Conservation (phyloP, 2,113 vertebrate species). For the Scopus umbretta region DNA sequence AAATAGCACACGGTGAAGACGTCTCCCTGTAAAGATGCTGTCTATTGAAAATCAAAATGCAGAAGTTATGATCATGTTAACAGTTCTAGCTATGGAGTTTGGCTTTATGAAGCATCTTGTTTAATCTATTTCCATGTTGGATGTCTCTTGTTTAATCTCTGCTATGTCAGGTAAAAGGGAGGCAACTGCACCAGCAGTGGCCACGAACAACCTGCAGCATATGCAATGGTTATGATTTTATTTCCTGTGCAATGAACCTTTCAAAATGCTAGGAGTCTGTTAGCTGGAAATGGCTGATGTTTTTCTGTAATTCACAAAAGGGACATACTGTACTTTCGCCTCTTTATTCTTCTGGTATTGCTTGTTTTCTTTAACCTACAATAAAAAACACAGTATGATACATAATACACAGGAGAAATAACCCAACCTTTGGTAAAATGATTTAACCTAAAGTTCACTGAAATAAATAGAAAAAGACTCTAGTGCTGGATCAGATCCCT, state of each 20-base stretch:
- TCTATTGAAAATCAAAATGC: not conserved
- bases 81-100: not conserved
- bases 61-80: not conserved
- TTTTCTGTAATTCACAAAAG: not conserved
- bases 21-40: not conserved
- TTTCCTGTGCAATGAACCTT: slow-evolving; percentile 16
- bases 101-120: not conserved
- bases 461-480: not conserved
- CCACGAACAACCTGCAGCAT: not conserved
- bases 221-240: not conserved
- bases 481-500: not conserved
- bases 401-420: not conserved
- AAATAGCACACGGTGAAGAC: not conserved
- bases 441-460: not conserved
- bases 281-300: not conserved
- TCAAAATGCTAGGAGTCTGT: not conserved
- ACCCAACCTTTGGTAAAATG: not conserved
- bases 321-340: not conserved
- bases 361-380: not conserved
- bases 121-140: slow-evolving; percentile 25
- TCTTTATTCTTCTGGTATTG: not conserved
- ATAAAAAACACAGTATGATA: not conserved
- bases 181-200: not conserved
- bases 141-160: slow-evolving; percentile 22
- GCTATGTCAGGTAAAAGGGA: not conserved